Conservation (phyloP, 2,797 vertebrate species). For the Glossophaga mutica region DNA sequence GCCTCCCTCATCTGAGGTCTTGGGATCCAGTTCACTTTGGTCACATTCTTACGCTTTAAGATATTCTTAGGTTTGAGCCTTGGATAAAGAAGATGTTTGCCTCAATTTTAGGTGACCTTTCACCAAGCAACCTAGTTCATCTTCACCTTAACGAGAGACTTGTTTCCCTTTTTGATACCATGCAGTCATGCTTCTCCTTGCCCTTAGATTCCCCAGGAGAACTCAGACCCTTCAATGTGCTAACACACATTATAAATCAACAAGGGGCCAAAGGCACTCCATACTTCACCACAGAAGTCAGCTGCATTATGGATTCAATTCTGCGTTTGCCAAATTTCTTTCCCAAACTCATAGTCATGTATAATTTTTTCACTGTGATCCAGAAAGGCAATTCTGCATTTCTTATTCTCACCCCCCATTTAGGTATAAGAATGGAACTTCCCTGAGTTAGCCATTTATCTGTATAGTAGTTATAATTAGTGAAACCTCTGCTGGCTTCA, state of each 20-base stretch:
- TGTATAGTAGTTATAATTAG: slow-evolving; percentile 52
- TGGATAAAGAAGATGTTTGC: background rate
- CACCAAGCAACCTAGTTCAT: background rate
- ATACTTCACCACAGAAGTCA: background rate
- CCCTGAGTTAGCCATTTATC: slow-evolving; percentile 29
- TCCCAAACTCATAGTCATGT: slow-evolving; percentile 9
- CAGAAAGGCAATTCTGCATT: slow-evolving; percentile 9
- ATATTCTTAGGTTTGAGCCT: background rate
- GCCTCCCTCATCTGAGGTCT: background rate
- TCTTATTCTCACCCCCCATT: background rate
- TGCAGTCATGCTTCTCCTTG: background rate
- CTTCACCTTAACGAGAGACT: background rate
- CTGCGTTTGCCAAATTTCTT: background rate
- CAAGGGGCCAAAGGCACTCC: background rate
- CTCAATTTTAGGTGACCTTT: background rate
- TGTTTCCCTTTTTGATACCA: background rate
- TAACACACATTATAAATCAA: background rate
- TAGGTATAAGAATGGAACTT: background rate
- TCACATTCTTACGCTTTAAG: background rate
- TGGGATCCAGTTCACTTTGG: background rate
- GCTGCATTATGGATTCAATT: background rate
- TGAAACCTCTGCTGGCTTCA: slow-evolving; percentile 18
- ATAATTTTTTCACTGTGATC: background rate
- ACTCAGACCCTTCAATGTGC: background rate
- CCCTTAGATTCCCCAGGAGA: background rate